Evolutionary conservation across 2,888 invertebrate genomes (phyloP).

Genomic region (Ommatoiulus sabulosus): DNA sequence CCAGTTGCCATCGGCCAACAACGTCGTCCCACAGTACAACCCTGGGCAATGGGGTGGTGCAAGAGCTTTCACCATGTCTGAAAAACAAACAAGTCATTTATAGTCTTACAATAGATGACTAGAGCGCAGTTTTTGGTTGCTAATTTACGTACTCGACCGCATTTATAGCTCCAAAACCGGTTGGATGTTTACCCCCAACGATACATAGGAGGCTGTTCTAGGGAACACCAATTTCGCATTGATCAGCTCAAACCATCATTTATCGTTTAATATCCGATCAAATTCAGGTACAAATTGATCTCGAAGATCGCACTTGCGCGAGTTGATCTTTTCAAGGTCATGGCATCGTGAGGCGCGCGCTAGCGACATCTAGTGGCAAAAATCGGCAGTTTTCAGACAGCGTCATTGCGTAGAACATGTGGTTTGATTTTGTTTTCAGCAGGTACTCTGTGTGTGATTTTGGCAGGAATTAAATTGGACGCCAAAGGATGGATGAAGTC

Average conservation of each 20-base stretch:
- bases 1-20: conserved; percentile 77
- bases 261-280: not conserved
- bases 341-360: not conserved
- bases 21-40: conserved; percentile 82
- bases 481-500: not conserved
- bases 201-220: not conserved
- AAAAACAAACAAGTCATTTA: not conserved
- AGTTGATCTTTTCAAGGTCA: not conserved
- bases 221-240: not conserved
- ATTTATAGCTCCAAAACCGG: not conserved
- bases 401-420: not conserved
- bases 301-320: not conserved
- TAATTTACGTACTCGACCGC: not conserved
- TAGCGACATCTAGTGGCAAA: not conserved
- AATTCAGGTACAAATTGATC: not conserved
- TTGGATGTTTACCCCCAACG: too few species aligned
- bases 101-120: not conserved
- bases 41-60: conserved; percentile 76
- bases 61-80: not conserved
- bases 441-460: too few species aligned
- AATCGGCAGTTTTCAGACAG: not conserved
- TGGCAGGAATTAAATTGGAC: too few species aligned
- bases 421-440: too few species aligned
- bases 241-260: not conserved
- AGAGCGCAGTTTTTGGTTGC: not conserved